Evolutionary conservation across 2,113 vertebrate species (phyloP), one percentile per base, ranked within the genome.

Genomic region (Carassius auratus): DNA sequence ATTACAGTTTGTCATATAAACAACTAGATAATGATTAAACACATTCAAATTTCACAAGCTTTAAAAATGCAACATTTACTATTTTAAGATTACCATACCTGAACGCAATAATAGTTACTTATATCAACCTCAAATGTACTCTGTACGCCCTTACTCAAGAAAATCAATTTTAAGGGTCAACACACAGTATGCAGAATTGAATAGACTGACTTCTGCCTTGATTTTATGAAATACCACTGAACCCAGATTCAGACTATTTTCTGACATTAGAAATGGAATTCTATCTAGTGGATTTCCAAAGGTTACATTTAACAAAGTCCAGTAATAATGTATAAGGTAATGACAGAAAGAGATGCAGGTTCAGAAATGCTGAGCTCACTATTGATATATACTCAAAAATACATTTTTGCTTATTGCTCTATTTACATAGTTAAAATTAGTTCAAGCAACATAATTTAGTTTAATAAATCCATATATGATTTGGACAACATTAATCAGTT

Each of bases 261-360:
- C 15, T 45, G n/a, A 30, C 61, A 69, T 14, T 8, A 36, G 64
- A 86, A 61, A 64, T 36, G 55, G 17, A 62, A 76, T 86, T 82
- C 83, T 55, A 8, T 81, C 12, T 5, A 55, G 66, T 45, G 19
- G 6, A 68, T 90, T 92, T 91, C 90, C 76, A 90, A 91, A 87
- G 82, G 91, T 89, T 62, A 84, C 78, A 9, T 68, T 64, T 57
- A 61, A 59, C 15, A 38, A 33, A 52, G 50, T 80, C 23, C 26
- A 59, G 23, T 45, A 45, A 87, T 68, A 42, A 62, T 52, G 23
- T n/a, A 52, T 66, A 30, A 81, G 17, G 61, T 75, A 64, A 71
- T 76, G 55, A 48, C 33, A 38, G 81, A 52, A 66, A 57, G 59
- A 73, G 61, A 73, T 17, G 50, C 3, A 86, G 42, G 1, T 21